Evolutionary conservation across 2,888 invertebrate genomes (phyloP).

Genomic region (Phrixothrix hirtus): DNA sequence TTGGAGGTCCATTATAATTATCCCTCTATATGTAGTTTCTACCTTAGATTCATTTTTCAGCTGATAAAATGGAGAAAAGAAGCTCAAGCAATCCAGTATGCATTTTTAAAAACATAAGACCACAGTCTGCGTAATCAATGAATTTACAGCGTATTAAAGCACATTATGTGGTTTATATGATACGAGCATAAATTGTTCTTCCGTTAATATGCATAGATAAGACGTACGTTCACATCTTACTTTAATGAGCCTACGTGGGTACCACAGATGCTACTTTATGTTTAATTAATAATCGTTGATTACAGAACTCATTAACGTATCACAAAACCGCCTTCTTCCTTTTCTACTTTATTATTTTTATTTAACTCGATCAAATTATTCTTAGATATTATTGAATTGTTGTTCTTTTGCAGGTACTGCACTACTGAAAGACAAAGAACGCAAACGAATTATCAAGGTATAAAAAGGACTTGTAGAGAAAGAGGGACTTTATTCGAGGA

Average conservation of each 20-base stretch:
- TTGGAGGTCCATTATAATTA: slow-evolving; percentile 10
- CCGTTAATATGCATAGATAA: slow-evolving; percentile 2
- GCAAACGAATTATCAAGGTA: slow-evolving; percentile 58
- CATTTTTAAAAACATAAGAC: background rate
- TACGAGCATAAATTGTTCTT: slow-evolving; percentile 11
- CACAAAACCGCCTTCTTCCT: slow-evolving; percentile 3
- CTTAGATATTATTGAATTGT: background rate
- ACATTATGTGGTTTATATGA: slow-evolving; percentile 5
- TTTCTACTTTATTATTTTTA: slow-evolving; percentile 3
- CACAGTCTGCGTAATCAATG: slow-evolving; percentile 4
- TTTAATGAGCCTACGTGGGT: slow-evolving; percentile 5
- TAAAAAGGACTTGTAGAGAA: slow-evolving; percentile 61
- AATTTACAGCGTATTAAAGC: slow-evolving; percentile 9
- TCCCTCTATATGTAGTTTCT: too few relatives aligned
- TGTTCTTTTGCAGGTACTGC: slow-evolving; percentile 61
- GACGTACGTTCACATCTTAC: slow-evolving; percentile 6
- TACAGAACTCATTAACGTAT: slow-evolving; percentile 15
- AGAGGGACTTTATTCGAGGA: slow-evolving; percentile 65
- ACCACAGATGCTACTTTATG: slow-evolving; percentile 4
- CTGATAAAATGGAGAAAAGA: too few relatives aligned
- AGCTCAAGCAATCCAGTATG: too few relatives aligned
- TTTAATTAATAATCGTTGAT: slow-evolving; percentile 11
- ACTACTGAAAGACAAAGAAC: slow-evolving; percentile 55
- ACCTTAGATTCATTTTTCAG: background rate
- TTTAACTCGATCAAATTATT: slow-evolving; percentile 1